These are phyloP conservation scores for Acipenser ruthenus DNA, from an alignment of 2,797 vertebrate species.

Conservation along the genomic window DNA sequence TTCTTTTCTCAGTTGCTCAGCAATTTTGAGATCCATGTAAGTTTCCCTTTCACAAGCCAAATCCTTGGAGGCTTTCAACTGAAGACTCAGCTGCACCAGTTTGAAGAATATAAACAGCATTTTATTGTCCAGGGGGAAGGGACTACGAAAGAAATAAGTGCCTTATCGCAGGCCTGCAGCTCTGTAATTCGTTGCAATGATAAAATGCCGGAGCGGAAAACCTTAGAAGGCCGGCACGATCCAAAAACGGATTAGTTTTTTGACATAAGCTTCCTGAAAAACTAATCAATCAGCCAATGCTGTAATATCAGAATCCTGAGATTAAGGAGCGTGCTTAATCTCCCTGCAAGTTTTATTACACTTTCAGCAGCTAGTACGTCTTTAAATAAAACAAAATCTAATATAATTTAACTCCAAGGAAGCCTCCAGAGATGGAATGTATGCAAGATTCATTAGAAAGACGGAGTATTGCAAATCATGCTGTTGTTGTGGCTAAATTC, in stretches of 20 bases:
- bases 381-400: constrained; percentile 54
- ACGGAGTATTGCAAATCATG: constrained; percentile 34
- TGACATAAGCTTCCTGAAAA: constrained; percentile 93
- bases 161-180: constrained; percentile 92
- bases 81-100: constrained; percentile 62
- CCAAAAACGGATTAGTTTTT: constrained; percentile 90
- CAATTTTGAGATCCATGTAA: constrained; percentile 17
- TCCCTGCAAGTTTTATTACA: constrained; percentile 77
- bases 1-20: constrained; percentile 9
- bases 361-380: constrained; percentile 53
- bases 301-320: constrained; percentile 77
- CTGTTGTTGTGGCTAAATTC: constrained; percentile 45
- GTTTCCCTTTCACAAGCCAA: constrained; percentile 39
- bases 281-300: constrained; percentile 87
- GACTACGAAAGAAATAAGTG: constrained; percentile 65
- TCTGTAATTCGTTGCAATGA: constrained; percentile 81
- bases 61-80: constrained; percentile 57
- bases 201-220: constrained; percentile 80
- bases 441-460: constrained; percentile 48
- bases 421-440: constrained; percentile 37
- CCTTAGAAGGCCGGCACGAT: constrained; percentile 87
- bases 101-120: constrained; percentile 80
- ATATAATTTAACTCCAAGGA: constrained; percentile 55
- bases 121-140: constrained; percentile 71
- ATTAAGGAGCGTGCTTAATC: constrained; percentile 80